phyloP scores from a whole-genome alignment of 2,797 vertebrate genomes.

The Chrosomus eos region DNA sequence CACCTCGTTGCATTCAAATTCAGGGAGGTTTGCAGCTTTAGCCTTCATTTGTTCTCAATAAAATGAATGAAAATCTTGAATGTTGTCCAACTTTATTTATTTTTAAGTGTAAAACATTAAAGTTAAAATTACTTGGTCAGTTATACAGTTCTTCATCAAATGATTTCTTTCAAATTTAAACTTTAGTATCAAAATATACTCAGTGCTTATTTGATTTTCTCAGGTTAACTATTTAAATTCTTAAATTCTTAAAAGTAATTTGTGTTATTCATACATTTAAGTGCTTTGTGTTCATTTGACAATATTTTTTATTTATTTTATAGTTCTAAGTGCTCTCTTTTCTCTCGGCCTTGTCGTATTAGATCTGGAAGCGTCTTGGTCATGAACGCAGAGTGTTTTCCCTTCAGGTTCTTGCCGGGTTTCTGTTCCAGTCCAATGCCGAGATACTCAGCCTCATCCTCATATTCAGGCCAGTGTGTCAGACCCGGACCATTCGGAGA shows the following conservation, averaged over 20 bases:
- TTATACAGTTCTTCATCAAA: too few species aligned
- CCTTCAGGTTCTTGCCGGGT: conserved; percentile 67
- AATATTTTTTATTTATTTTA: background rate
- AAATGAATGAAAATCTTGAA: conserved; percentile 46
- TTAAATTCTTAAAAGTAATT: background rate
- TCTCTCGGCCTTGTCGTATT: conserved; percentile 33
- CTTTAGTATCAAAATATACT: background rate
- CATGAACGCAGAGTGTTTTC: conserved; percentile 67
- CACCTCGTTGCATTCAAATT: conserved; percentile 75
- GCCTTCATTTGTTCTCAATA: conserved; percentile 62
- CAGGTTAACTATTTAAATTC: background rate
- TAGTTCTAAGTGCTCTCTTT: conserved; percentile 56
- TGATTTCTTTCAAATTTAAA: background rate
- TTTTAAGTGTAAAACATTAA: background rate
- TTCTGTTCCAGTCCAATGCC: conserved; percentile 71
- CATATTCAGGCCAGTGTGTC: conserved; percentile 81
- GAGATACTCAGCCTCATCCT: conserved; percentile 73
- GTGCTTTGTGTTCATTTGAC: background rate
- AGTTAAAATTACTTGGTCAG: too few species aligned
- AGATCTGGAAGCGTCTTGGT: conserved; percentile 59
- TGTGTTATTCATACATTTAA: background rate
- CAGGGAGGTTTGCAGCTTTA: conserved; percentile 80
- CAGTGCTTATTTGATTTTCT: background rate
- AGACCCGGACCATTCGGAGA: conserved; percentile 80
- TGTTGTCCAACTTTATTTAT: conserved; percentile 5